These are phyloP conservation scores for Psammodynastes pulverulentus DNA, from an alignment of 2,113 vertebrate species.

Conservation along the genomic window DNA sequence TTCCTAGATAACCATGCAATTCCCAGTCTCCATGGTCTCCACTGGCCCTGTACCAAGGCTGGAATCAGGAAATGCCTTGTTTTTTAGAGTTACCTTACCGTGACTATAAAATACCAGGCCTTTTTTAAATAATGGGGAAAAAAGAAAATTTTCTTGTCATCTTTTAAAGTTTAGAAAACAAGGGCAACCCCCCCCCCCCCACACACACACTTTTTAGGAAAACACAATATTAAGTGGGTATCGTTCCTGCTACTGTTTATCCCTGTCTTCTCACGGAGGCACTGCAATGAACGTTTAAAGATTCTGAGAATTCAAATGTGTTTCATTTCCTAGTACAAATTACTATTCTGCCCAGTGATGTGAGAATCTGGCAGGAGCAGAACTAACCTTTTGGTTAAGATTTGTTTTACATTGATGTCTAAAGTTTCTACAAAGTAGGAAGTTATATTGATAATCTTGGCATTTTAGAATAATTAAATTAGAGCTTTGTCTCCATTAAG, in stretches of 20 bases:
- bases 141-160: not conserved
- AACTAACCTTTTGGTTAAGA: not conserved
- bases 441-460: constrained; percentile 3
- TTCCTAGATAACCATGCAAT: not conserved
- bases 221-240: not conserved
- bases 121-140: not conserved
- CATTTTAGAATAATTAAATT: not conserved
- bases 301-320: not conserved
- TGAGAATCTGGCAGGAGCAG: not conserved
- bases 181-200: not conserved
- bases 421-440: not conserved
- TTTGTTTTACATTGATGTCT: accelerated
- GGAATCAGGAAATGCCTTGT: not conserved
- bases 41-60: not conserved
- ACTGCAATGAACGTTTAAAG: not conserved
- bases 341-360: not conserved
- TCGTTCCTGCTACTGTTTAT: not conserved
- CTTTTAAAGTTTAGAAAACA: not conserved
- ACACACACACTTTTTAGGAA: not conserved
- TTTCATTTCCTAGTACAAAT: not conserved
- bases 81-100: not conserved
- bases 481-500: not conserved
- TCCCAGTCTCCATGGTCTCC: not conserved
- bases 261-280: not conserved
- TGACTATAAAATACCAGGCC: not conserved